Base-by-base conservation (phyloP, 2,888 invertebrate genomes). In the Caenorhabditis virilis region DNA sequence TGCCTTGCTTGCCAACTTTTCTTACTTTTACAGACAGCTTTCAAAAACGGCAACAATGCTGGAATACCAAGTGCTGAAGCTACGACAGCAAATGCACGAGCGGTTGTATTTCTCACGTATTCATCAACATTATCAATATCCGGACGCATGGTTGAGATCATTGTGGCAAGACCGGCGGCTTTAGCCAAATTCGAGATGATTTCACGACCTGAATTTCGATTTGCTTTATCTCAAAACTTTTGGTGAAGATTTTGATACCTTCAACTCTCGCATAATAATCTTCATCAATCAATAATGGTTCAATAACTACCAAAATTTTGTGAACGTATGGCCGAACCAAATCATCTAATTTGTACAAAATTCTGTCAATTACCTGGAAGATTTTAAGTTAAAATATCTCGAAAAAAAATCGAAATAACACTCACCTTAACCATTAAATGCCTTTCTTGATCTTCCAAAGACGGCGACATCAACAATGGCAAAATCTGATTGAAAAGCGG, bases 61-160 rank as follows among this genome's bases (percentile, higher is more conserved):
- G 98, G 98, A 77, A 98, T 99, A 38, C 95, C 98, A 65, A 99
- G 87, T 55, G 98, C 97, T 1, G 97, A 98, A 2, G 98, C 98
- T 0, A 98, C 98, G 1, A 99, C 98, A n/a, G 98, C 98, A 85
- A 99, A 99, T 0, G 98, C 98, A 80, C 98, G 88, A 5, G 98
- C 98, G 0, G 98, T 99, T 0, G 98, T 99, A 85, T 99, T 99
- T 83, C 98, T 89, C 36, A 99, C 98, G 83, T 99, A 98, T 76
- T 83, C 83, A 60, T 83, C 83, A 45, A 82, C 95, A 84, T 98
- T 98, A 86, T 98, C 98, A 79, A 99, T 99, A 87, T 98, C 98
- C 0, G 98, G 98, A 84, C 98, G 88, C 98, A 98, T 98, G 0
- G 98, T 98, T 4, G 97, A 97, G 82, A 98, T 99, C 98, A 98